Conservation (phyloP, 2,888 invertebrate genomes). For the Bellardia bayeri region DNA sequence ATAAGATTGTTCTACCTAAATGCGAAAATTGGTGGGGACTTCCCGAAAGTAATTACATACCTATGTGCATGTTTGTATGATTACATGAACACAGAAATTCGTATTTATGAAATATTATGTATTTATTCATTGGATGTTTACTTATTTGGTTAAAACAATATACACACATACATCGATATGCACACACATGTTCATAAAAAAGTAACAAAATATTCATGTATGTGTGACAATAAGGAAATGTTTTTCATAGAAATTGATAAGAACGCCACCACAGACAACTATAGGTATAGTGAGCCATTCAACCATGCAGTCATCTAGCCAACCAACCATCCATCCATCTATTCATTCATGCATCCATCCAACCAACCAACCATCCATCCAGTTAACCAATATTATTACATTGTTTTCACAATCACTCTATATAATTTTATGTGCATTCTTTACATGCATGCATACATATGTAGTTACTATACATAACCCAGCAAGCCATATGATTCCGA, state of each 20-base stretch:
- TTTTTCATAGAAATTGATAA: constrained; percentile 53
- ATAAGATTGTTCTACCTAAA: no score
- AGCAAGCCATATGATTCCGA: no score
- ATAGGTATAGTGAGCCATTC: constrained; percentile 30
- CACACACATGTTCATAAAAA: neutral
- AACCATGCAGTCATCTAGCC: constrained; percentile 26
- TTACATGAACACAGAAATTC: neutral
- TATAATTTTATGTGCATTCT: constrained; percentile 35
- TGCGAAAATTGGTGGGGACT: no score
- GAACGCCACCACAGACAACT: constrained; percentile 9
- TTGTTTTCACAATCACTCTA: constrained; percentile 50
- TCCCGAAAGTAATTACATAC: no score
- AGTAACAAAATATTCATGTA: neutral
- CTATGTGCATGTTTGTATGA: no score
- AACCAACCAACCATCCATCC: constrained; percentile 61
- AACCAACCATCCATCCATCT: constrained; percentile 33
- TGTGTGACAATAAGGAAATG: constrained; percentile 19
- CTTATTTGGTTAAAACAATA: constrained; percentile 34
- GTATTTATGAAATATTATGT: constrained; percentile 20
- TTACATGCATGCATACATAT: neutral
- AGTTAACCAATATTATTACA: constrained; percentile 66
- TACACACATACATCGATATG: neutral
- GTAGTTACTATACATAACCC: no score
- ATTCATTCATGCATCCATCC: constrained; percentile 34
- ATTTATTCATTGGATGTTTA: constrained; percentile 52